phyloP scores from a whole-genome alignment of 2,797 vertebrate species.

The Bradypodion ventrale region DNA sequence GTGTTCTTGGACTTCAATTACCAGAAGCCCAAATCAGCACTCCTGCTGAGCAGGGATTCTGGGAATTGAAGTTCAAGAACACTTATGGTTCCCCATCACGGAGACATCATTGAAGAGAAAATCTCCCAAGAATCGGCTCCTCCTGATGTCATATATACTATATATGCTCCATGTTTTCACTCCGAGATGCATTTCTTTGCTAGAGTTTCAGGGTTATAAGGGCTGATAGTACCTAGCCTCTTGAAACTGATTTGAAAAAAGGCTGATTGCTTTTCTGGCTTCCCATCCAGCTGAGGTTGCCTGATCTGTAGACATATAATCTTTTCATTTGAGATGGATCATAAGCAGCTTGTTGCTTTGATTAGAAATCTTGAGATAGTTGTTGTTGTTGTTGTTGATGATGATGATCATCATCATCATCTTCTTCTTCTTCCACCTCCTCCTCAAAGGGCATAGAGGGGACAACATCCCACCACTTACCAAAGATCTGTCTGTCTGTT shows the following conservation, averaged over 20 bases:
- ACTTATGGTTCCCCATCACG: neutral
- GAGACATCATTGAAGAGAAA: neutral
- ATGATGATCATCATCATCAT: neutral
- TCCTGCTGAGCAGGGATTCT: neutral
- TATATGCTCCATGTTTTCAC: neutral
- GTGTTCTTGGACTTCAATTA: too few species aligned
- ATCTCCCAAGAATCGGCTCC: neutral
- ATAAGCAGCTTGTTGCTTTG: accelerated
- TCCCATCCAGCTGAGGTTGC: neutral
- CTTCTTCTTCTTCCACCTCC: too few species aligned
- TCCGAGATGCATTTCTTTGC: neutral
- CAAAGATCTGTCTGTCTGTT: neutral
- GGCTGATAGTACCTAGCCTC: neutral
- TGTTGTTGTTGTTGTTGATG: too few species aligned
- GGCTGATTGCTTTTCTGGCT: neutral
- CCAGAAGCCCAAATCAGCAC: neutral
- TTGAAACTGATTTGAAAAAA: neutral
- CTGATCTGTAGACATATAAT: too few species aligned
- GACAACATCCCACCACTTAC: neutral
- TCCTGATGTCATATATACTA: neutral
- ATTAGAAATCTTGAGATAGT: neutral
- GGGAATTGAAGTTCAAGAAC: neutral
- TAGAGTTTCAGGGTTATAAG: too few species aligned
- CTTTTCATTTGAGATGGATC: neutral
- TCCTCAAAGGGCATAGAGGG: neutral